These are phyloP conservation scores for Cydia fagiglandana DNA, from an alignment of 1,140 invertebrate species.

Conservation along the genomic window DNA sequence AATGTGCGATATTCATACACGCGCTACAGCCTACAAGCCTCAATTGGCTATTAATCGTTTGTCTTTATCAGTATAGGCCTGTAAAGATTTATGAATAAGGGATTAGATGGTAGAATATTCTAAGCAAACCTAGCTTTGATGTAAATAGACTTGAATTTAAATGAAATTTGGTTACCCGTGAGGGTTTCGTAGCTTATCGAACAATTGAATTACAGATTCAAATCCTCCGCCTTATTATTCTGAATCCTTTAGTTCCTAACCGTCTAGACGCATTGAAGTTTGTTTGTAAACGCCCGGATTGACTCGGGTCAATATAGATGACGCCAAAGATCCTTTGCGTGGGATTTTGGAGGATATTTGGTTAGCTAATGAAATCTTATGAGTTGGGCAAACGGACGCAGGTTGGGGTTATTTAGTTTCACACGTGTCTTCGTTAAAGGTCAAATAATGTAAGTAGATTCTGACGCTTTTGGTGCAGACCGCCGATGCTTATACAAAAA, in stretches of 20 bases:
- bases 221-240: not conserved
- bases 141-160: not conserved
- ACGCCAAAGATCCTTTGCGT: slow-evolving; percentile 10
- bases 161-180: not conserved
- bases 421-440: not conserved
- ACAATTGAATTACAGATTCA: not conserved
- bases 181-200: not conserved
- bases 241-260: not conserved
- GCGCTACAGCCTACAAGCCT: too few relatives aligned
- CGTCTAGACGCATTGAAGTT: slow-evolving; percentile 20
- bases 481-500: not conserved
- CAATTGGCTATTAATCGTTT: too few relatives aligned
- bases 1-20: too few relatives aligned
- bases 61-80: too few relatives aligned
- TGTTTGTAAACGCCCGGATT: slow-evolving; percentile 3
- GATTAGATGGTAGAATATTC: not conserved
- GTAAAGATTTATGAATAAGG: too few relatives aligned
- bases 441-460: not conserved
- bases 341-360: slow-evolving; percentile 5
- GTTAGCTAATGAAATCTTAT: slow-evolving; percentile 13
- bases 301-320: slow-evolving; percentile 6
- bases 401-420: not conserved
- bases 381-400: not conserved
- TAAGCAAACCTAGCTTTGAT: not conserved
- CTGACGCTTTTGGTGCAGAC: not conserved